Evolutionary conservation across 2,888 invertebrate genomes (phyloP).

Genomic region (Ametastegia equiseti): DNA sequence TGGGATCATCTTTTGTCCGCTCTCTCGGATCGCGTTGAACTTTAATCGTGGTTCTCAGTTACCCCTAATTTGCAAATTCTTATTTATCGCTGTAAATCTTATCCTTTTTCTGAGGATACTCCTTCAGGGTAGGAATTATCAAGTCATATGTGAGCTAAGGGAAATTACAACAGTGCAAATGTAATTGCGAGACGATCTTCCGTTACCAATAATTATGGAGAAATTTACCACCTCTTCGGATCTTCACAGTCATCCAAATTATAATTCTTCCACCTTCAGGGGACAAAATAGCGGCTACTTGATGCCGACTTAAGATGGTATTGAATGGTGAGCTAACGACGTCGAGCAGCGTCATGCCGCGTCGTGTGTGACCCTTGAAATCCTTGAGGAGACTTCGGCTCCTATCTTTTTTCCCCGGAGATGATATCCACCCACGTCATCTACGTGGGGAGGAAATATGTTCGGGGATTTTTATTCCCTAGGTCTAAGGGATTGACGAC

Average conservation of each 20-base stretch:
- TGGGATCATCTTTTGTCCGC: conserved; percentile 28
- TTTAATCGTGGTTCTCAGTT: conserved; percentile 35
- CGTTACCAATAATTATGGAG: not conserved
- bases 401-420: conserved; percentile 5
- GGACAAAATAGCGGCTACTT: conserved; percentile 72
- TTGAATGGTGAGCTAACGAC: conserved; percentile 74
- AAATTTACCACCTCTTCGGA: not conserved
- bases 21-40: conserved; percentile 20
- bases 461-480: not conserved
- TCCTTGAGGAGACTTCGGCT: not conserved
- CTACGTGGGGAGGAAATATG: not conserved
- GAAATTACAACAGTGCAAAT: not conserved
- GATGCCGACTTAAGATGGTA: conserved; percentile 74
- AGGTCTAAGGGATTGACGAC: conserved; percentile 29
- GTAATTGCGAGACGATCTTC: not conserved
- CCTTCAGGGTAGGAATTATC: not conserved
- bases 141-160: not conserved
- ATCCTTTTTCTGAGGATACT: not conserved
- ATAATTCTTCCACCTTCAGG: conserved; percentile 55
- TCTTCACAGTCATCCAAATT: conserved; percentile 52
- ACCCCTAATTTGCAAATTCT: not conserved
- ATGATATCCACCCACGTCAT: conserved; percentile 26
- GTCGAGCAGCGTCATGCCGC: conserved; percentile 71
- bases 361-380: conserved; percentile 59
- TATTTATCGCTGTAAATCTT: too few species aligned